These are phyloP conservation scores for Jordanella pulchra DNA, from an alignment of 2,797 vertebrate genomes.

Conservation along the genomic window DNA sequence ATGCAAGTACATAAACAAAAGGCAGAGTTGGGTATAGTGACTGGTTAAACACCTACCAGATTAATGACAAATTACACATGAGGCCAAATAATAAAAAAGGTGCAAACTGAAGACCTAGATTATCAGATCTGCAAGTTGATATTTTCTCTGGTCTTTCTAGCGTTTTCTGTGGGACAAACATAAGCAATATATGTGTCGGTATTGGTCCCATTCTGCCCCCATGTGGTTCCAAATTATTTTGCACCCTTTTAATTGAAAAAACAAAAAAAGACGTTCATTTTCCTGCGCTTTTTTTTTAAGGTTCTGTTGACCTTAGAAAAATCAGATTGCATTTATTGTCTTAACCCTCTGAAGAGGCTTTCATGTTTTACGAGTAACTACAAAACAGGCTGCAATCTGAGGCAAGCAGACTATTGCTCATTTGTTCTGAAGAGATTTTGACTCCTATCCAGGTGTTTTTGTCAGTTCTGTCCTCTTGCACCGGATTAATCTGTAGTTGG, in stretches of 20 bases:
- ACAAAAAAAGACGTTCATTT: background rate
- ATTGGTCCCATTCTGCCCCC: constrained; percentile 1
- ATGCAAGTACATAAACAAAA: background rate
- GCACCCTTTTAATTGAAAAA: background rate
- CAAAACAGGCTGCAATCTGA: too few relatives aligned
- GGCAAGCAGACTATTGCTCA: too few relatives aligned
- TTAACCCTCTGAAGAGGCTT: background rate
- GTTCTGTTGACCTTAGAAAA: background rate
- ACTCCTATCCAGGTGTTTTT: too few relatives aligned
- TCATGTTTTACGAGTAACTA: too few relatives aligned
- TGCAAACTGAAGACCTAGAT: background rate
- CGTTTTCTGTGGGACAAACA: too few relatives aligned
- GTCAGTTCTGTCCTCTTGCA: too few relatives aligned
- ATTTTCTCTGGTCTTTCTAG: background rate
- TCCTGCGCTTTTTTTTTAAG: background rate
- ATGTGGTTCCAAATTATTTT: background rate
- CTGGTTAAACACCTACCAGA: too few relatives aligned
- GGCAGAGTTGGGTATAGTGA: too few relatives aligned
- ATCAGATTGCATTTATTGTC: background rate
- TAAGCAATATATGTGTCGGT: background rate
- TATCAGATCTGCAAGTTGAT: background rate
- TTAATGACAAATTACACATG: background rate
- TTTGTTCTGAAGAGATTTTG: too few relatives aligned
- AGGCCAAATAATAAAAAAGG: background rate
- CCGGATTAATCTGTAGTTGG: too few relatives aligned